Conservation (phyloP, 2,797 vertebrate genomes). For the Hyperoplus lanceolatus region DNA sequence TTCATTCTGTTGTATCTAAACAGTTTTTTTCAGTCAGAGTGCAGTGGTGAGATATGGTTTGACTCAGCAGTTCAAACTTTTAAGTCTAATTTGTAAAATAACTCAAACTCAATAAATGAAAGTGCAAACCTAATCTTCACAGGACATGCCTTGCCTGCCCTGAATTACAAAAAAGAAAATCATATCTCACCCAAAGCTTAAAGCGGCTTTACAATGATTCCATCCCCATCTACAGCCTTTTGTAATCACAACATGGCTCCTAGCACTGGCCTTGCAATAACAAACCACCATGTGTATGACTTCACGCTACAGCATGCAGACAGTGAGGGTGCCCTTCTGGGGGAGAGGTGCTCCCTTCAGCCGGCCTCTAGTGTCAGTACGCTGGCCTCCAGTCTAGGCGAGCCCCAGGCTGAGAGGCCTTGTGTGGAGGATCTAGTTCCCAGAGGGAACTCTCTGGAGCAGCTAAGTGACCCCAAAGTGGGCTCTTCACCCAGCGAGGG, state of each 20-base stretch:
- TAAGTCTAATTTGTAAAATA: constrained; percentile 33
- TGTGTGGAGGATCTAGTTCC: constrained; percentile 73
- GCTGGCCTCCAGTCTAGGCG: constrained; percentile 73
- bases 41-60: constrained; percentile 71
- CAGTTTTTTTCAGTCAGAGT: constrained; percentile 45
- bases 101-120: constrained; percentile 38
- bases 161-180: constrained; percentile 32
- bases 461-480: constrained; percentile 75
- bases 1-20: constrained; percentile 40
- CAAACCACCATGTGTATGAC: constrained; percentile 84
- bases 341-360: constrained; percentile 78
- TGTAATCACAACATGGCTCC: constrained; percentile 60
- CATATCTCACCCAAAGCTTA: constrained; percentile 62
- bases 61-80: constrained; percentile 38
- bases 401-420: constrained; percentile 71
- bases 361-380: constrained; percentile 72
- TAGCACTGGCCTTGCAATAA: constrained; percentile 70
- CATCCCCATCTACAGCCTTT: constrained; percentile 54
- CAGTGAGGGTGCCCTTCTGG: constrained; percentile 89
- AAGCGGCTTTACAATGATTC: constrained; percentile 56
- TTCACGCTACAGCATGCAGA: constrained; percentile 89
- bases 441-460: constrained; percentile 79
- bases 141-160: constrained; percentile 27
- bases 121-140: constrained; percentile 37
- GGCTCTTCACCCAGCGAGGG: constrained; percentile 72